Base-by-base conservation (phyloP, 2,888 invertebrate genomes). In the Mellilla xanthometata region DNA sequence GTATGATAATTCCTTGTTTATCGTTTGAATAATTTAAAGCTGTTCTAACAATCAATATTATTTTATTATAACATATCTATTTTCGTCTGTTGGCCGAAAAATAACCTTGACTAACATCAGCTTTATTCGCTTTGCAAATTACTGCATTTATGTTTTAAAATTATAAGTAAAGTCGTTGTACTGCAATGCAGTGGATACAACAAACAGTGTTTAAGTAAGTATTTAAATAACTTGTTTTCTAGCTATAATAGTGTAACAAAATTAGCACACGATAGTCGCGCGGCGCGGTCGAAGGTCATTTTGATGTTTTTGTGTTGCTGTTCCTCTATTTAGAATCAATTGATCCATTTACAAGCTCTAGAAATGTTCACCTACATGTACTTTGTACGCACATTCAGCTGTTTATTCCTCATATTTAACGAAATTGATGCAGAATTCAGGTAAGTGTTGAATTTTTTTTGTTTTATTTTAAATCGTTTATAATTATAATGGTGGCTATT, bases 51-150 rank as follows among this genome's bases (percentile, higher is more conserved):
- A 5, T 19, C 1, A 19, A 19, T 19, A 5, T 3, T 19, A 5
- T 6, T 19, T 19, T 5, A 5, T 5, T 19, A 6, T 19, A 6
- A 19, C 3, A 19, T 19, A 19, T 5, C 15, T 5, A 19, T 19
- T 19, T 5, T 3, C 1, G 24, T 6, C 8, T 29, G 26, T 9
- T 24, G 3, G 34, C 15, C 22, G 6, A 11, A 26, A 43, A 35
- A 45, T 54, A 49, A 54, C 50, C 44, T 54, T 50, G 49, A 51
- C 49, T 10, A 13, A 6, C 2, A 11, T 13, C 35, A 49, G 24
- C 35, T n/a, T 12, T 10, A 13, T 22, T 48, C 43, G 36, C 12
- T 13, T 39, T 6, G 9, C 30, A 34, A 44, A 3, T 12, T 36
- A 27, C 29, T 39, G 28, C 36, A 29, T 30, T 44, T 19, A 33